Base-by-base conservation (phyloP, 2,888 invertebrate species). In the Lasioglossum leucozonium region DNA sequence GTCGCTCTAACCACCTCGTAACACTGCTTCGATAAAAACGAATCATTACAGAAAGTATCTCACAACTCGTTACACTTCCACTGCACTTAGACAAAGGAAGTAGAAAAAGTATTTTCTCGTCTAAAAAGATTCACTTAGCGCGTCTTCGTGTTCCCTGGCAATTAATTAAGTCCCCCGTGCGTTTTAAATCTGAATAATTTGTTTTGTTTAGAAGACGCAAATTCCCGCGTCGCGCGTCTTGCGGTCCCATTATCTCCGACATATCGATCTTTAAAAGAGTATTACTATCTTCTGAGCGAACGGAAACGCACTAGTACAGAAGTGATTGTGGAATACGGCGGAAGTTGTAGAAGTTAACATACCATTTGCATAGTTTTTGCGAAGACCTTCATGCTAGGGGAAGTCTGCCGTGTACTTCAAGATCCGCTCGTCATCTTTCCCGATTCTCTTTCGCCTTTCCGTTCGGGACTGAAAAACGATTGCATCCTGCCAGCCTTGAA, bases 281-380 rank as follows among this genome's bases (percentile, higher is more conserved):
- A 26, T n/a, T 8, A 8, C 22, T 51, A 22, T 22, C 22, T 51
- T 22, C 2, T 8, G 22, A 65, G 8, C 6, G 8, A 10, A 22
- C 4, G 34, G 22, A 30, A 18, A 30, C 8, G 8, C 18, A 65
- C 26, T 65, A 18, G 8, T 22, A 65, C 18, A 34, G 34, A 8
- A 65, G 18, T 8, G 8, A 34, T 65, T 65, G 34, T 65, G 8
- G 18, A 34, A 30, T 30, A 34, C 34, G 1, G 34, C 65, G 18
- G 10, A 65, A 18, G 30, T 34, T 18, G 65, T 34, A 16, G 34
- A 65, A 65, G 18, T 34, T 34, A 65, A 34, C 65, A 34, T 65
- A 65, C 34, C 34, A 65, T 65, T 65, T 65, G 34, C 65, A 65
- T 65, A 65, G 65, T 65, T 65, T 62, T 65, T 65, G 65, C 34